Conservation (phyloP, 2,113 vertebrate species). For the Periophthalmus modestus region DNA sequence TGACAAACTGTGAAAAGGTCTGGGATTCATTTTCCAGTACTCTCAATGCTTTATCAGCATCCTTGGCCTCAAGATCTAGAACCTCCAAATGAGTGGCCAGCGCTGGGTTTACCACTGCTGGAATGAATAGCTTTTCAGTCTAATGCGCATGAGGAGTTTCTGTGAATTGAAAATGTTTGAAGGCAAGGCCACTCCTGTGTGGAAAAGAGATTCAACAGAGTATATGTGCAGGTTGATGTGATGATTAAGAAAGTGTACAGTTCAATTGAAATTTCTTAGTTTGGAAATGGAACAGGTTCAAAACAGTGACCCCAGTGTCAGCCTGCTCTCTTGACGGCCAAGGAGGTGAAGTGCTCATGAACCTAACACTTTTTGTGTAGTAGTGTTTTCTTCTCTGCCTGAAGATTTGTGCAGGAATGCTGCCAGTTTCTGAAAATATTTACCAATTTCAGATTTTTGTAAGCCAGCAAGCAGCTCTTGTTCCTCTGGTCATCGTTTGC, state of each 20-base stretch:
- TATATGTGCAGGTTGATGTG: conserved; percentile 42
- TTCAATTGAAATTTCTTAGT: conserved; percentile 37
- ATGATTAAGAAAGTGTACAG: conserved; percentile 26
- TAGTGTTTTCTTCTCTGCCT: conserved; percentile 22
- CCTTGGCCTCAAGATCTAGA: conserved; percentile 45
- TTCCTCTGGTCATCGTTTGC: not conserved
- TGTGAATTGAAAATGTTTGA: conserved; percentile 46
- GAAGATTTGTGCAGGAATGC: conserved; percentile 3
- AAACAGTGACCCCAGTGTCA: conserved; percentile 27
- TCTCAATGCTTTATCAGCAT: conserved; percentile 20
- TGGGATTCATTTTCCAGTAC: conserved; percentile 36
- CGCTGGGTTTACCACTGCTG: conserved; percentile 18
- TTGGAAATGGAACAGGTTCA: conserved; percentile 25
- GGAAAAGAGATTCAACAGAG: conserved; percentile 13
- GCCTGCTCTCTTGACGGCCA: conserved; percentile 48
- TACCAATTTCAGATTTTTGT: conserved; percentile 15
- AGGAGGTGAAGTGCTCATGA: conserved; percentile 45
- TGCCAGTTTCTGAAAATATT: conserved; percentile 9
- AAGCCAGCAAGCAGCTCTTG: not conserved
- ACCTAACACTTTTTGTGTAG: conserved; percentile 25
- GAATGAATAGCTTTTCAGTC: conserved; percentile 51
- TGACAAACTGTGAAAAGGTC: conserved; percentile 27
- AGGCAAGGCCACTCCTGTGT: conserved; percentile 44
- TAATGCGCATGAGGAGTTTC: conserved; percentile 32
- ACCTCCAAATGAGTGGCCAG: conserved; percentile 33